Conservation (phyloP, 2,888 invertebrate species). For the Epistrophe grossulariae region DNA sequence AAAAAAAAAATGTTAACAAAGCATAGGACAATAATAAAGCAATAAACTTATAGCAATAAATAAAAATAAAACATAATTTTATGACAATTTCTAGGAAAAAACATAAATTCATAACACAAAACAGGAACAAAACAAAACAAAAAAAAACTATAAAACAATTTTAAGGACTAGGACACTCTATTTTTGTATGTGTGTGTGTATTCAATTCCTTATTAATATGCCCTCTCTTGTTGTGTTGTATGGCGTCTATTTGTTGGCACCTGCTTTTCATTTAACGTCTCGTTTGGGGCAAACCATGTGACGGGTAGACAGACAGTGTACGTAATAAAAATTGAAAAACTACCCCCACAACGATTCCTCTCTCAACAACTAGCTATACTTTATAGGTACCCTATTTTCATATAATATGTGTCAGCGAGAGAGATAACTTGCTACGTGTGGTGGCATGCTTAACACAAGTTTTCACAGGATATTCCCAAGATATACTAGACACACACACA, state of each 20-base stretch:
- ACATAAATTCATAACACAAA: conserved; percentile 47
- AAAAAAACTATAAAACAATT: neutral
- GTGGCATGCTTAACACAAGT: conserved; percentile 60
- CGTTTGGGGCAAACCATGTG: conserved; percentile 53
- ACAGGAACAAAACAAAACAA: conserved; percentile 8
- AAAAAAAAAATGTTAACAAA: conserved; percentile 38
- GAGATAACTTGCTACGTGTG: conserved; percentile 23
- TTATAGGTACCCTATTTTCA: neutral
- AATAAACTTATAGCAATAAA: conserved; percentile 60
- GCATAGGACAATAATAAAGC: conserved; percentile 58
- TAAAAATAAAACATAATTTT: conserved; percentile 40
- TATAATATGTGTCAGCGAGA: conserved; percentile 25
- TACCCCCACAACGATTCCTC: conserved; percentile 58
- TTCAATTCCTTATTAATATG: conserved; percentile 63
- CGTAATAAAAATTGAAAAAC: conserved; percentile 61
- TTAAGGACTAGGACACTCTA: conserved; percentile 20
- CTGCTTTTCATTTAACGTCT: conserved; percentile 66
- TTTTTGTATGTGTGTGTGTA: neutral
- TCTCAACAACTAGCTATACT: neutral
- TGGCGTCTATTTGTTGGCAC: conserved; percentile 73
- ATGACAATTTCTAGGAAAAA: conserved; percentile 61
- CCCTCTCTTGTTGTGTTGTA: conserved; percentile 29
- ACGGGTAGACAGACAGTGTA: conserved; percentile 53
- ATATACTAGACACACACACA: conserved; percentile 8
- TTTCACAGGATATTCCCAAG: conserved; percentile 42